phyloP scores from a whole-genome alignment of 2,113 vertebrate genomes.

The Cromileptes altivelis region DNA sequence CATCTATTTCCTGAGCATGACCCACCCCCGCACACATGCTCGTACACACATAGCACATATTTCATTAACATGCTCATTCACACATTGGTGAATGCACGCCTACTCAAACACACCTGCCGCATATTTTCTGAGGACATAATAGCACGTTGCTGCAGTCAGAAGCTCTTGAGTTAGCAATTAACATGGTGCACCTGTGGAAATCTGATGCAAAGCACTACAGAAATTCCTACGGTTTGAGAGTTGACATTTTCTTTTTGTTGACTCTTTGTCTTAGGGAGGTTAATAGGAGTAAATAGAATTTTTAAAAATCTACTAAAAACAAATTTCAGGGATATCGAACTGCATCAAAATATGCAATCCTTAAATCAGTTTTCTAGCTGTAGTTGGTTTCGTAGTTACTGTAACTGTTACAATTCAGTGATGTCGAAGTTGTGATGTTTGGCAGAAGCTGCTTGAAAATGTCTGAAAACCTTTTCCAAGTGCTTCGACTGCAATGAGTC shows the following conservation, averaged over 20 bases:
- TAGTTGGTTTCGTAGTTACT: background rate
- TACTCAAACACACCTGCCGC: slow-evolving; percentile 16
- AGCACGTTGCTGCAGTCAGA: background rate
- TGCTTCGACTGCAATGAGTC: background rate
- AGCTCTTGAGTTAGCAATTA: background rate
- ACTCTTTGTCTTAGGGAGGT: background rate
- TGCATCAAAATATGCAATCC: background rate
- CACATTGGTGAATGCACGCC: background rate
- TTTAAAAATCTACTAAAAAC: background rate
- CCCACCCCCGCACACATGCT: slow-evolving; percentile 47
- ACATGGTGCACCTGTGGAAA: background rate
- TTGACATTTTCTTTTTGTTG: background rate
- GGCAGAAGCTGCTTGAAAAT: background rate
- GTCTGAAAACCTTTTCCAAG: background rate
- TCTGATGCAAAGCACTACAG: background rate
- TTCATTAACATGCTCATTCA: slow-evolving; percentile 50
- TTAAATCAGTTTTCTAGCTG: background rate
- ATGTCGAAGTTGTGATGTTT: background rate
- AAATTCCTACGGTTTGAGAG: no score
- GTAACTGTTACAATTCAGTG: no score
- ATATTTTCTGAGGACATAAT: background rate
- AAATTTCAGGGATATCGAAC: background rate
- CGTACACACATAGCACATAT: slow-evolving; percentile 41
- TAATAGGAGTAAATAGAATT: no score
- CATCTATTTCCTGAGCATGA: slow-evolving; percentile 15